Evolutionary conservation across 2,113 vertebrate genomes (phyloP), one percentile per base, ranked within the genome.

Genomic region (Corapipo altera): DNA sequence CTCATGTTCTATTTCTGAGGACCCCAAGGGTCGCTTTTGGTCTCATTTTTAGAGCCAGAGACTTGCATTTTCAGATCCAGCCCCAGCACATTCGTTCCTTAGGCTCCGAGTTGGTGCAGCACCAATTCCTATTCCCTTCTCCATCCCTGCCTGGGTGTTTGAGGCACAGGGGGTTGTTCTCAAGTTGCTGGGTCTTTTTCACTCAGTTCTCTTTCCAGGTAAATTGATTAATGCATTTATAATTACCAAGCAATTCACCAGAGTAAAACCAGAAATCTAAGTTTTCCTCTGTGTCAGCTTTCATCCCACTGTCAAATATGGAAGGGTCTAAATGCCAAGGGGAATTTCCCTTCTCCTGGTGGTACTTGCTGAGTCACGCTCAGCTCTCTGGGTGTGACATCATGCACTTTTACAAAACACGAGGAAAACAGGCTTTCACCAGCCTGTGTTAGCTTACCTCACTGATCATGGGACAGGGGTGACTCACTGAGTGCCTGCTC

Each of bases 371-470:
- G 93, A 95, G 92, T 96, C 96, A 96, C 2, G 4, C 80, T 90
- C 76, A 20, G 87, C 69, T 43, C 58, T 54, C 69, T 73, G 67
- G 41, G 27, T 6, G 1, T 96, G 79, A 87, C 75, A 75, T 94
- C 95, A 95, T 33, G 13, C 24, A 30, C 82, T 93, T 92, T 73
- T 67, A 95, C 69, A 81, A 88, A 96, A 90, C 80, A 91, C 3
- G 15, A 61, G 80, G 90, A 41, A 90, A 96, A 75, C 72, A 67
- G 72, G 80, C 91, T 95, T 87, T 79, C 75, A 80, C 76, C 30
- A 27, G 67, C 57, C 78, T 46, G 11, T 69, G 30, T 35, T 39
- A 24, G 82, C 52, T 92, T 83, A 91, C 37, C 91, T 93, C 95
- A 81, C 72, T 8, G 5, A 11, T 93, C 93, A 97, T 24, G 33